Percentiles rank a stretch among this genome's conserved stretches.
Conservation (phyloP, 2,888 invertebrate species). For the Xestia rhomboidea region DNA sequence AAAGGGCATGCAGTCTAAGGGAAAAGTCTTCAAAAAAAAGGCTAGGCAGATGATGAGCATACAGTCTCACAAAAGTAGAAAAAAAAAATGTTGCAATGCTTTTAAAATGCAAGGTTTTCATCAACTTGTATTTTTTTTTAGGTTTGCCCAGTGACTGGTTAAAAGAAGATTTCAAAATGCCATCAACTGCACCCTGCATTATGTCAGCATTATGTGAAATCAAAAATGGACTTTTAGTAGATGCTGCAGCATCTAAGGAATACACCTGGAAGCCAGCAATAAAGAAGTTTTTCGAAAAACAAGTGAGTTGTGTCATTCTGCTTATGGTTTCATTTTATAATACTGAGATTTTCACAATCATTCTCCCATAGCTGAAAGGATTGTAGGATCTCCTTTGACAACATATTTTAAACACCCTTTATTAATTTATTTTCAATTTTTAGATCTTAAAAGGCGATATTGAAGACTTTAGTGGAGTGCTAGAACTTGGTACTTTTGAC, state of each 20-base stretch:
- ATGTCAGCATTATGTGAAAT: conserved; percentile 95
- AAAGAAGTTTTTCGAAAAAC: conserved; percentile 93
- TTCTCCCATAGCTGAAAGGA: not conserved
- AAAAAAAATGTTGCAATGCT: too few relatives aligned
- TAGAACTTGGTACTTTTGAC: conserved; percentile 95
- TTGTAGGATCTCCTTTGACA: not conserved
- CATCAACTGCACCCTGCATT: conserved; percentile 94
- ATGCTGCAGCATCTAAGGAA: conserved; percentile 97
- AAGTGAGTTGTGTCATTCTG: conserved; percentile 82
- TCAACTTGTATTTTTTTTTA: conserved; percentile 65
- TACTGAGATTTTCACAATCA: not conserved
- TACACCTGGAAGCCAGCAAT: conserved; percentile 96
- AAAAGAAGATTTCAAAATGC: conserved; percentile 90
- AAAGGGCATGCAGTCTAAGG: too few relatives aligned
- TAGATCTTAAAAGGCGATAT: conserved; percentile 94
- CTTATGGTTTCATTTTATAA: not conserved
- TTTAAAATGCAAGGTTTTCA: too few relatives aligned
- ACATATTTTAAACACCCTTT: not conserved
- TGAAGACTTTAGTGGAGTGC: conserved; percentile 92
- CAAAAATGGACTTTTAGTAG: conserved; percentile 95
- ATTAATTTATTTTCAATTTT: not conserved
- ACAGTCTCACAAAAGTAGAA: too few relatives aligned
- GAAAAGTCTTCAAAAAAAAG: too few relatives aligned
- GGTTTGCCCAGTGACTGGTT: conserved; percentile 94
- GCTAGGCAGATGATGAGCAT: too few relatives aligned